Percentiles rank a stretch among this genome's conserved stretches.
Conservation (phyloP, 1,140 invertebrate species). For the Drosophila takahashii region DNA sequence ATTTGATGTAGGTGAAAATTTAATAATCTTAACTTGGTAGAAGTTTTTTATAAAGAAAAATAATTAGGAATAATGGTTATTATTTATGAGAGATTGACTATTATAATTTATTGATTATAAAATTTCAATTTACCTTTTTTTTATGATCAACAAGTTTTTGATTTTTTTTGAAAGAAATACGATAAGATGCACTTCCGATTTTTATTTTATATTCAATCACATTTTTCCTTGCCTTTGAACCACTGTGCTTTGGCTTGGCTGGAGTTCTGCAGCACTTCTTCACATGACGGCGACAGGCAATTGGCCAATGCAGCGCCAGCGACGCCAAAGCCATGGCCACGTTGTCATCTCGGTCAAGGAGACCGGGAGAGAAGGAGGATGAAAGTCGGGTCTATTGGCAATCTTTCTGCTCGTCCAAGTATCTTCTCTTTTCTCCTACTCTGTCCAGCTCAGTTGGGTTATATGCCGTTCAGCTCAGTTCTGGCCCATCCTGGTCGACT, state of each 20-base stretch:
- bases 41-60: neutral
- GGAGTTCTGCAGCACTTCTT: constrained; percentile 48
- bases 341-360: constrained; percentile 60
- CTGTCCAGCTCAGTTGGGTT: constrained; percentile 17
- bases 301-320: constrained; percentile 69
- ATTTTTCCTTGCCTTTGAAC: neutral
- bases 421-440: constrained; percentile 20
- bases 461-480: constrained; percentile 17
- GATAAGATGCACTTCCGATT: no score
- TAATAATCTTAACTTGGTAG: neutral
- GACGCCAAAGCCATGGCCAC: constrained; percentile 62
- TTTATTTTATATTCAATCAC: no score
- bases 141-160: no score
- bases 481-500: constrained; percentile 37
- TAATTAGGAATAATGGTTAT: no score
- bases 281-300: constrained; percentile 69
- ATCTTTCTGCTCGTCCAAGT: constrained; percentile 51
- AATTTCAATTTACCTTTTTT: no score
- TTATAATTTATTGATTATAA: no score
- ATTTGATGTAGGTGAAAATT: neutral
- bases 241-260: constrained; percentile 42
- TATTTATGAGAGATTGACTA: no score
- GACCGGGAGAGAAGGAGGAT: neutral
- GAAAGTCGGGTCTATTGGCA: constrained; percentile 52
- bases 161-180: no score